Base-by-base conservation (phyloP, 2,797 vertebrate genomes). In the Pachyuromys duprasi region DNA sequence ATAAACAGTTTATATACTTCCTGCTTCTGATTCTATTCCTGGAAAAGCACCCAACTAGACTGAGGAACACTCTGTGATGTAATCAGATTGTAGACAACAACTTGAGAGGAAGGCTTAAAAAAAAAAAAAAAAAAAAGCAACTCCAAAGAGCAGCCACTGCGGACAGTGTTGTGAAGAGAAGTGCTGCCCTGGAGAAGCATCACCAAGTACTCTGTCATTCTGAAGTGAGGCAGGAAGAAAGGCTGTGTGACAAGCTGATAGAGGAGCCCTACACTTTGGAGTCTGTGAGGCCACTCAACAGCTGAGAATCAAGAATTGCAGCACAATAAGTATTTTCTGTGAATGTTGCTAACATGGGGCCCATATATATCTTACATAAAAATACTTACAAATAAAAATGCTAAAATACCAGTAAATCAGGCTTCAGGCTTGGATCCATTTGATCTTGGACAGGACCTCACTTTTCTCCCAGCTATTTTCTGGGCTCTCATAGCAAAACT, bases 71-170 rank as follows among this genome's bases (percentile, higher is more conserved):
- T 72, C 17, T 70, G 49, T 67, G 55, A 86, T 5, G 75, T 39
- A 69, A 55, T 84, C 80, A 72, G 86, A 87, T 94, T 90, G 89
- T 65, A 95, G 76, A 82, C 95, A 97, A 93, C 14, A 81, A 22
- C 36, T 55, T 78, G 67, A 95, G 74, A 96, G 39, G 39, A 14
- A 76, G 42, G 57, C 78, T 95, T 94, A 62, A 82, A 76, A 95
- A 83, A 69, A 90, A n/a, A 86, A 53, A 62, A 82, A 76, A 95
- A 83, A 69, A 90, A n/a, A 86, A 53, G 81, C 26, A 33, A 78
- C 17, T 72, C 31, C 1, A 31, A 53, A 88, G 31, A 91, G 55
- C 86, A 76, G 33, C 53, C 53, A 1, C 14, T 62, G 11, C 0
- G 9, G 72, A 42, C 67, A 76, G n/a, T 45, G 9, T 11, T 49